phyloP scores from a whole-genome alignment of 2,113 vertebrate genomes.

The Ceyx melanurus region DNA sequence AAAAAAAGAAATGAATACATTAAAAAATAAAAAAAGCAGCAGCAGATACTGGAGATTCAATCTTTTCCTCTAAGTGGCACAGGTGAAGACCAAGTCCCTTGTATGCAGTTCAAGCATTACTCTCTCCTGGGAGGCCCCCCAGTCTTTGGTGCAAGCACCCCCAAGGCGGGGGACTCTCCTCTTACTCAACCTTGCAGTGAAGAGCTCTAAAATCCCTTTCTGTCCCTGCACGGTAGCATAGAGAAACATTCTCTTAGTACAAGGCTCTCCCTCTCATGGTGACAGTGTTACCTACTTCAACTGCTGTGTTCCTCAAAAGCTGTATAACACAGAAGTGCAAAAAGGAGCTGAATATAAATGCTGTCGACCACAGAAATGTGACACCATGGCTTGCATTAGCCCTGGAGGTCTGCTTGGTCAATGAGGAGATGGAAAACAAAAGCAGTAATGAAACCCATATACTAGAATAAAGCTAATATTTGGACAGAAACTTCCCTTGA shows the following conservation, averaged over 20 bases:
- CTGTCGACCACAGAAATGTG: not conserved
- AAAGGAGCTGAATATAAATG: conserved; percentile 10
- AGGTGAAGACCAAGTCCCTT: conserved; percentile 43
- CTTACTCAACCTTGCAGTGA: conserved; percentile 25
- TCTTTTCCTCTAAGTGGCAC: conserved; percentile 25
- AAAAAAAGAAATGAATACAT: not conserved
- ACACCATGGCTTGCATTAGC: conserved; percentile 6
- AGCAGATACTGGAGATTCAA: conserved; percentile 2
- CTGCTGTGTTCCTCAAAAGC: conserved; percentile 24
- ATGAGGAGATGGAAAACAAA: not conserved
- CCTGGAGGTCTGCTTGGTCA: not conserved
- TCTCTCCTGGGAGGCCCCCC: conserved; percentile 1
- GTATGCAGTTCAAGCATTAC: conserved; percentile 14
- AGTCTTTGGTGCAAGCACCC: conserved; percentile 54
- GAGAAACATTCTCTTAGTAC: conserved; percentile 32
- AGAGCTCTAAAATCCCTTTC: conserved; percentile 60
- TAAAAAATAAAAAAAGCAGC: not conserved
- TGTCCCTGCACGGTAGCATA: conserved; percentile 21
- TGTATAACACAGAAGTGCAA: conserved; percentile 13
- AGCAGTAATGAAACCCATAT: not conserved
- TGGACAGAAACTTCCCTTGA: not conserved
- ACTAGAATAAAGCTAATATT: conserved; percentile 30
- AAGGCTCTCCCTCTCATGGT: conserved; percentile 41
- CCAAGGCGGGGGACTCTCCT: conserved; percentile 1
- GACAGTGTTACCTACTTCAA: conserved; percentile 48